These are phyloP conservation scores for Paratilapia polleni DNA, from an alignment of 2,113 vertebrate genomes.

Conservation along the genomic window DNA sequence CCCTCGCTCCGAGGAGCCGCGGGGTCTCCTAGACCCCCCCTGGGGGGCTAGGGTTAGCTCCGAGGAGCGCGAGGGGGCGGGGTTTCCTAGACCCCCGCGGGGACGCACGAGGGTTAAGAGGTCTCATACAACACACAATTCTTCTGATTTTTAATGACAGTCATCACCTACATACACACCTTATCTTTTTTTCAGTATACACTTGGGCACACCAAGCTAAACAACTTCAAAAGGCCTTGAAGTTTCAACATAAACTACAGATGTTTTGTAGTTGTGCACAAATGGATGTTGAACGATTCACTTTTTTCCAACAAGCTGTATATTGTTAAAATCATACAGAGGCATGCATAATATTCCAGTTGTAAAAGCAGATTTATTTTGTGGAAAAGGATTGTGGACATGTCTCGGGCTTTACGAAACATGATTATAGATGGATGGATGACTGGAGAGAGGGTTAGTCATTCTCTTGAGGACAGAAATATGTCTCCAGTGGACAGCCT, in stretches of 20 bases:
- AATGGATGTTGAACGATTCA: background rate
- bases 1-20: too few relatives aligned
- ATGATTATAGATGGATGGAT: slow-evolving; percentile 40
- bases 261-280: slow-evolving; percentile 4
- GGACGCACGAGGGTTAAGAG: background rate
- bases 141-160: slow-evolving; percentile 7
- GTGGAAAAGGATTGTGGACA: slow-evolving; percentile 36
- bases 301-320: slow-evolving; percentile 32
- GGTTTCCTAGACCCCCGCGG: too few relatives aligned
- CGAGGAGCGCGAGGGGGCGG: too few relatives aligned
- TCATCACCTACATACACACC: background rate
- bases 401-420: slow-evolving; percentile 23
- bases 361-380: slow-evolving; percentile 48
- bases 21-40: too few relatives aligned
- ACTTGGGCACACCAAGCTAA: background rate
- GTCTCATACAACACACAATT: background rate
- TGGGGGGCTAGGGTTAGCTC: too few relatives aligned
- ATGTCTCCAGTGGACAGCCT: slow-evolving; percentile 22
- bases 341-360: slow-evolving; percentile 49
- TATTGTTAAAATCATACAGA: slow-evolving; percentile 11
- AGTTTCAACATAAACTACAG: slow-evolving; percentile 11
- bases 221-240: slow-evolving; percentile 15
- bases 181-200: background rate
- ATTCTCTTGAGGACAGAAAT: slow-evolving; percentile 37
- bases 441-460: slow-evolving; percentile 17